A percentile compares a stretch with the other conserved stretches of the same genome.
Conservation (phyloP, 2,797 vertebrate species). For the Alfaro cultratus region DNA sequence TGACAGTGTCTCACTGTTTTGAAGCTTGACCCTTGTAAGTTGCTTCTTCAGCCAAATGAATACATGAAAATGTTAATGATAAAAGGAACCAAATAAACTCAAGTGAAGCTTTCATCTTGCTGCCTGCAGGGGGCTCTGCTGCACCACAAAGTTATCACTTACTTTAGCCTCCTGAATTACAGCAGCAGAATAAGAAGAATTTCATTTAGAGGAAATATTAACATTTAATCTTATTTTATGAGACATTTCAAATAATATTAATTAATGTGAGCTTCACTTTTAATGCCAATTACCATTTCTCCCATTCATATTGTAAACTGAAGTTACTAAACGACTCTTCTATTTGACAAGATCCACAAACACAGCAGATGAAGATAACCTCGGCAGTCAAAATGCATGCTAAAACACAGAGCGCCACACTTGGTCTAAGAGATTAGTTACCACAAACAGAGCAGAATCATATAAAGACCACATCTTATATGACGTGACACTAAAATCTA, state of each 20-base stretch:
- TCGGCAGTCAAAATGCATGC: not conserved
- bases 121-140: slow-evolving; percentile 66
- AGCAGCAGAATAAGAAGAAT: slow-evolving; percentile 42
- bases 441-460: too few relatives aligned
- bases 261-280: slow-evolving; percentile 37
- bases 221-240: slow-evolving; percentile 47
- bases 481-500: not conserved
- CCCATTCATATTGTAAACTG: slow-evolving; percentile 17
- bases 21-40: not conserved
- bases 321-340: slow-evolving; percentile 25
- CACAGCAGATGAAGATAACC: not conserved
- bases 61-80: slow-evolving; percentile 9
- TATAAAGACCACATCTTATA: not conserved
- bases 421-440: too few relatives aligned
- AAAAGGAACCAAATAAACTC: slow-evolving; percentile 23
- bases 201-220: slow-evolving; percentile 29
- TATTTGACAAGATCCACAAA: not conserved
- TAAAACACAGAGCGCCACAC: too few relatives aligned
- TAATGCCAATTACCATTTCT: slow-evolving; percentile 34
- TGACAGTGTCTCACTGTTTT: not conserved
- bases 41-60: not conserved
- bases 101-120: slow-evolving; percentile 31
- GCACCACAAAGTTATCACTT: slow-evolving; percentile 55
- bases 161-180: slow-evolving; percentile 28
- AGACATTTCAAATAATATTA: slow-evolving; percentile 41